Percentiles rank a stretch among this genome's conserved stretches.
These are phyloP conservation scores for Betta splendens DNA, from an alignment of 2,797 vertebrate genomes.

Conservation along the genomic window DNA sequence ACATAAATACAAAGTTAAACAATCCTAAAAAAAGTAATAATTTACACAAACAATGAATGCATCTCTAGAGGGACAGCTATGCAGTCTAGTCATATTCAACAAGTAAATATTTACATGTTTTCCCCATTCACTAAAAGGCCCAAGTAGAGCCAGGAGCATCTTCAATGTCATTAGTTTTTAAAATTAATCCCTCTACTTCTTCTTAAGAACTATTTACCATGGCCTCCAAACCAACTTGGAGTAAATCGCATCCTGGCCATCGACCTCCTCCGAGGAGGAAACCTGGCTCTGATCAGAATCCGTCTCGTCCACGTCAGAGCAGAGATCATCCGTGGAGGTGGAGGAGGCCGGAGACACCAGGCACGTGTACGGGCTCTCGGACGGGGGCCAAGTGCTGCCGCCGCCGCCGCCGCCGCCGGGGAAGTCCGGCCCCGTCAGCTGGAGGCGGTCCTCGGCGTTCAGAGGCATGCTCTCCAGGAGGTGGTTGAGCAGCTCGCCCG, in stretches of 20 bases:
- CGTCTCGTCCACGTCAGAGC: constrained; percentile 79
- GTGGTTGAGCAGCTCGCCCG: constrained; percentile 92
- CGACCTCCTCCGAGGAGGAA: constrained; percentile 74
- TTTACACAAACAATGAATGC: constrained; percentile 54
- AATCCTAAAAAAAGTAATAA: constrained; percentile 58
- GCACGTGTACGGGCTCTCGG: constrained; percentile 52
- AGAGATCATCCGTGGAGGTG: constrained; percentile 74
- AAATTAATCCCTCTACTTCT: no score
- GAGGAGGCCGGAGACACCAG: constrained; percentile 68
- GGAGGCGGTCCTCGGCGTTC: constrained; percentile 81
- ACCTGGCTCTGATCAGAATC: constrained; percentile 75
- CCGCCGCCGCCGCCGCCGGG: no score
- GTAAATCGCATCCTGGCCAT: constrained; percentile 56
- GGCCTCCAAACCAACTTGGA: constrained; percentile 90
- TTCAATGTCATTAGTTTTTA: no score
- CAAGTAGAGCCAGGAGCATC: no score
- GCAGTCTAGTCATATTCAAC: constrained; percentile 58
- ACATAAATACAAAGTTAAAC: constrained; percentile 66
- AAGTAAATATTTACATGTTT: constrained; percentile 80
- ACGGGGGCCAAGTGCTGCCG: constrained; percentile 53
- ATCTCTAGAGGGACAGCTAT: constrained; percentile 43
- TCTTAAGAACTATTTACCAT: constrained; percentile 87
- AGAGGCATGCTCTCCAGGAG: constrained; percentile 95
- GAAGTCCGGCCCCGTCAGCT: constrained; percentile 75
- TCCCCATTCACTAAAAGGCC: constrained; percentile 51